Conservation (phyloP, 2,797 vertebrate genomes). For the Fringilla coelebs region DNA sequence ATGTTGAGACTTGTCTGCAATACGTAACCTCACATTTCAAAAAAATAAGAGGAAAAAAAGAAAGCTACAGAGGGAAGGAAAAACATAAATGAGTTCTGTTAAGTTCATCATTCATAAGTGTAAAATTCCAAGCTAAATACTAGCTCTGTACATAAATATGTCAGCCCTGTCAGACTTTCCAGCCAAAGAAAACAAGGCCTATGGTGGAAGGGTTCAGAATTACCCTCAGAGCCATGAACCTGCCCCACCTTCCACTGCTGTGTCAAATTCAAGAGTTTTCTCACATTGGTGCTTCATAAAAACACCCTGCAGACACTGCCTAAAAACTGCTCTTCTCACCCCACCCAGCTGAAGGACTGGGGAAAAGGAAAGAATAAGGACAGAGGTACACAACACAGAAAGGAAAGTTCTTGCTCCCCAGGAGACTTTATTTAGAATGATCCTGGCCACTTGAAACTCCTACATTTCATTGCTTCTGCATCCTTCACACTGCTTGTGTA, state of each 20-base stretch:
- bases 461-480: background rate
- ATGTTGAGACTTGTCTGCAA: conserved; percentile 70
- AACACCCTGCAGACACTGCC: background rate
- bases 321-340: background rate
- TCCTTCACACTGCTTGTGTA: background rate
- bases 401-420: background rate
- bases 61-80: conserved; percentile 26
- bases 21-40: conserved; percentile 58
- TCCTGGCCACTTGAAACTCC: background rate
- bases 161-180: conserved; percentile 55
- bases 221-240: conserved; percentile 50
- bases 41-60: background rate
- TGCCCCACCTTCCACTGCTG: conserved; percentile 1
- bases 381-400: background rate
- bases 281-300: conserved; percentile 15
- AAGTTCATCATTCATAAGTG: conserved; percentile 72
- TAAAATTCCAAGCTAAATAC: conserved; percentile 77
- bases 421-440: background rate
- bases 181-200: conserved; percentile 72
- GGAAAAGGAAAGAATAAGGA: background rate
- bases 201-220: conserved; percentile 30
- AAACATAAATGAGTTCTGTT: conserved; percentile 66
- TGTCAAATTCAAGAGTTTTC: conserved; percentile 23
- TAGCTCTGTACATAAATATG: conserved; percentile 73
- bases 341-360: background rate